Evolutionary conservation across 64 coral and sea anemone species (phyloP), one percentile per base, ranked within the genome.

Genomic region (Cladopsammia gracilis): DNA sequence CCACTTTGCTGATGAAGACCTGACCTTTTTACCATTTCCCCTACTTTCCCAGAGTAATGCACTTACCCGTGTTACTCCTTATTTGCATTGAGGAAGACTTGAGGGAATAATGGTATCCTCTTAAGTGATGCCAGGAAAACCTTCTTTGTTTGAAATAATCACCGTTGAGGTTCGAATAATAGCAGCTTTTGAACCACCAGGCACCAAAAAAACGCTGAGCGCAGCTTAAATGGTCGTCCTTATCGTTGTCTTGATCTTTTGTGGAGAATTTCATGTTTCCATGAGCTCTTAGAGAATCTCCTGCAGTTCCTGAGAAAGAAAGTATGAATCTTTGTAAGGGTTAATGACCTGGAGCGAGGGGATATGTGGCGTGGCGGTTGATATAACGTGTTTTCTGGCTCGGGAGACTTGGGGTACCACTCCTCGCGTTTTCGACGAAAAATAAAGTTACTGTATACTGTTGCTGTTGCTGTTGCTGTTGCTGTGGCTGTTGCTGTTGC

Each of bases 251-350:
- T 18, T 46, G 18, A 22, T 81, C 75, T 18, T 82, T 81, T 4
- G 88, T 90, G 12, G 88, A 79, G 34, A 90, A 90, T 56, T 78
- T 71, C 76, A 77, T 79, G 19, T 77, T 64, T 19, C 70, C 60
- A 47, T 90, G 88, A 42, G 3, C 5, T 13, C 13, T 2, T 7
- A 81, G 52, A 6, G 76, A 70, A 77, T 90, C 60, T 24, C 61
- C 88, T 8, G 88, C 76, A 13, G 7, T 90, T 2, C 88, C 78
- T 72, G 69, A 25, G 15, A 72, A 9, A 19, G 5, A 72, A 72
- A 9, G 18, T 10, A 3, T 5, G 9, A 9, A 72, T 1, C 18
- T 44, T 10, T 44, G 18, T 9, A 6, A 25, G 6, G 6, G 15
- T 71, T 71, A 71, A n/a, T n/a, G n/a, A n/a, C n/a, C n/a, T n/a